Percentiles rank a stretch among this genome's conserved stretches.
Evolutionary conservation across 2,797 vertebrate species (phyloP).

Genomic region (Helicolenus hilgendorfi): DNA sequence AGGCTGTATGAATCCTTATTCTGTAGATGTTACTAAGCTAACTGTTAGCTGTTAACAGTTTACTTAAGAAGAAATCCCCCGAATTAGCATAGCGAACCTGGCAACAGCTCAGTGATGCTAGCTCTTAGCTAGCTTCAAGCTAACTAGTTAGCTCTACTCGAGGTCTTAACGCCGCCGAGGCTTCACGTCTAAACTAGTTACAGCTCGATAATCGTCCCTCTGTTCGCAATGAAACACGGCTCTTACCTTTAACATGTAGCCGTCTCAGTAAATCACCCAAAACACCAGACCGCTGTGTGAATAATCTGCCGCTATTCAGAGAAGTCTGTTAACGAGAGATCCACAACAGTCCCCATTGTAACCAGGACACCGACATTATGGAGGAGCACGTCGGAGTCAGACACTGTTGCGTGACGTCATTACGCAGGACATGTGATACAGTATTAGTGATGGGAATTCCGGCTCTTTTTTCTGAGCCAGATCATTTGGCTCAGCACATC

Average conservation of each 20-base stretch:
- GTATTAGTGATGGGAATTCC: rapidly evolving
- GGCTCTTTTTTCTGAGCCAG: too few relatives aligned
- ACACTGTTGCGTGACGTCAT: slow-evolving; percentile 30
- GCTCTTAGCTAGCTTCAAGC: not conserved
- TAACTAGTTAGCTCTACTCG: slow-evolving; percentile 4
- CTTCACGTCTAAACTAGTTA: not conserved
- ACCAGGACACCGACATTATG: slow-evolving; percentile 81
- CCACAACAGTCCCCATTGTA: slow-evolving; percentile 63
- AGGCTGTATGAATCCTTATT: not conserved
- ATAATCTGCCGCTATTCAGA: slow-evolving; percentile 32
- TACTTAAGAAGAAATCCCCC: not conserved
- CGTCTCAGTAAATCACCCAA: slow-evolving; percentile 9
- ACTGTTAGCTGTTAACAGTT: too few relatives aligned
- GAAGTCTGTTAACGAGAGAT: slow-evolving; percentile 57
- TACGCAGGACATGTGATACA: slow-evolving; percentile 9
- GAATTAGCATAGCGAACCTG: not conserved
- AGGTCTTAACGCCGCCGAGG: not conserved
- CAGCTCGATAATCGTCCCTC: rapidly evolving
- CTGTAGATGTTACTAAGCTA: not conserved
- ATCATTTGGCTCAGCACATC: too few relatives aligned
- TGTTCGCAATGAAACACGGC: rapidly evolving
- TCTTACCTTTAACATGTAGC: slow-evolving; percentile 86
- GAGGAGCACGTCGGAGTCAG: slow-evolving; percentile 28
- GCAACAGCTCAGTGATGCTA: not conserved
- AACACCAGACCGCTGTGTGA: not conserved